These are phyloP conservation scores for Forbesichthys agassizii DNA, from an alignment of 2,113 vertebrate genomes.

Conservation along the genomic window DNA sequence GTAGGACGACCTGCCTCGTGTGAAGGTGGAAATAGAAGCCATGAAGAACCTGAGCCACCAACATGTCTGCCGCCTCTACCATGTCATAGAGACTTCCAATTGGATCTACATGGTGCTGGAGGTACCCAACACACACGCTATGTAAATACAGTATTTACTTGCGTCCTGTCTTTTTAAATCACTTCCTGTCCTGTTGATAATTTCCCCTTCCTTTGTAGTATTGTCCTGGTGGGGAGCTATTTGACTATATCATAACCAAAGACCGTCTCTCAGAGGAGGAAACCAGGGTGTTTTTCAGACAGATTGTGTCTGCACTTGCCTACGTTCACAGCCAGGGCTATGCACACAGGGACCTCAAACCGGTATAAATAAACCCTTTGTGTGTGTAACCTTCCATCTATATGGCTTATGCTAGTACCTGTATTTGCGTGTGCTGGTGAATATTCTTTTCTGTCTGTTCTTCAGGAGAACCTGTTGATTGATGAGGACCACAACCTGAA, in stretches of 20 bases:
- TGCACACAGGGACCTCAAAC: slow-evolving; percentile 94
- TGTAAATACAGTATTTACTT: background rate
- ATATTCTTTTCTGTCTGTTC: slow-evolving; percentile 22
- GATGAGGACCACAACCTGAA: slow-evolving; percentile 90
- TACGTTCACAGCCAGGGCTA: slow-evolving; percentile 93
- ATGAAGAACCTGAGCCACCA: slow-evolving; percentile 94
- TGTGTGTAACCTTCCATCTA: too few relatives aligned
- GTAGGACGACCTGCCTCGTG: slow-evolving; percentile 89
- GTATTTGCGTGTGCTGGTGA: background rate
- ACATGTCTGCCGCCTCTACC: slow-evolving; percentile 90
- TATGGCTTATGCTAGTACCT: too few relatives aligned
- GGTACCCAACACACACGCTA: slow-evolving; percentile 65
- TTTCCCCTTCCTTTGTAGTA: slow-evolving; percentile 74
- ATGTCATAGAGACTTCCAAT: slow-evolving; percentile 88
- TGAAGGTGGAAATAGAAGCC: slow-evolving; percentile 92
- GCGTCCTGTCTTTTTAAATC: background rate
- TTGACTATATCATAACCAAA: slow-evolving; percentile 94
- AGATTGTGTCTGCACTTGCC: slow-evolving; percentile 92
- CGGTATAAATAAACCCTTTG: slow-evolving; percentile 67
- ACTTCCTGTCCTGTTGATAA: background rate
- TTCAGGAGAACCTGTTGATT: slow-evolving; percentile 93
- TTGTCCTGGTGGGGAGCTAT: slow-evolving; percentile 94
- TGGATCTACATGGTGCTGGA: slow-evolving; percentile 95
- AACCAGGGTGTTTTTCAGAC: slow-evolving; percentile 88
- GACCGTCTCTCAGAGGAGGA: slow-evolving; percentile 90